Percentiles rank a stretch among this genome's conserved stretches.
Evolutionary conservation across 2,797 vertebrate genomes (phyloP).

Genomic region (Tolypeutes matacus): DNA sequence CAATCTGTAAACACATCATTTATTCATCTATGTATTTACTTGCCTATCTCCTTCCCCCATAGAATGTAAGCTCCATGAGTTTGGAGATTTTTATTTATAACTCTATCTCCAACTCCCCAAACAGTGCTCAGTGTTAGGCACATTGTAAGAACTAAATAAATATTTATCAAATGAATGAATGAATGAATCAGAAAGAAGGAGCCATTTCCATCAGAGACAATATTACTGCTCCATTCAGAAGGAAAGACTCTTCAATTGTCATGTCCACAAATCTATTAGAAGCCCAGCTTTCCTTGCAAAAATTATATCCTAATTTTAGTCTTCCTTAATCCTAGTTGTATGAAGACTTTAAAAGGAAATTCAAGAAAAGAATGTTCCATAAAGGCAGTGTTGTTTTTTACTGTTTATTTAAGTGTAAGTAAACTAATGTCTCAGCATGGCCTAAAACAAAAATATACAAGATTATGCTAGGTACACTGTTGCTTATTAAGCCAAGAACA

Average conservation of each 20-base stretch:
- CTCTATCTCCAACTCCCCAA: conserved; percentile 45
- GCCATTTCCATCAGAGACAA: neutral
- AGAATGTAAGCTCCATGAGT: neutral
- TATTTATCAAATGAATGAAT: conserved; percentile 54
- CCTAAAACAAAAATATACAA: conserved; percentile 55
- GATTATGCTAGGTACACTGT: neutral
- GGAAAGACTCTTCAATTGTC: neutral
- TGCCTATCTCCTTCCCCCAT: conserved; percentile 12
- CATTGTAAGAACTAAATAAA: neutral
- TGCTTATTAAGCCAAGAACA: conserved; percentile 60
- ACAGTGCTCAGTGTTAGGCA: neutral
- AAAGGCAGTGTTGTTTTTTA: conserved; percentile 21
- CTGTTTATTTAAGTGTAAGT: conserved; percentile 65
- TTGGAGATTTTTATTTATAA: neutral
- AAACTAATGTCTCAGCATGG: conserved; percentile 61
- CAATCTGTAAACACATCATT: conserved; percentile 35
- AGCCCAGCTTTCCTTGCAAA: neutral
- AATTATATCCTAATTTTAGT: neutral
- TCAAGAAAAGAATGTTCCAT: conserved; percentile 54
- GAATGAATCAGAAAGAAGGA: conserved; percentile 1
- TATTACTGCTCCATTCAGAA: neutral
- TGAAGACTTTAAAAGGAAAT: conserved; percentile 60
- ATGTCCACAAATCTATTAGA: neutral
- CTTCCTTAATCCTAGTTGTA: conserved; percentile 16
- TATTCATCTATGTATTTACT: conserved; percentile 22